Conservation (phyloP, 2,797 vertebrate genomes). For the Danio choprae region DNA sequence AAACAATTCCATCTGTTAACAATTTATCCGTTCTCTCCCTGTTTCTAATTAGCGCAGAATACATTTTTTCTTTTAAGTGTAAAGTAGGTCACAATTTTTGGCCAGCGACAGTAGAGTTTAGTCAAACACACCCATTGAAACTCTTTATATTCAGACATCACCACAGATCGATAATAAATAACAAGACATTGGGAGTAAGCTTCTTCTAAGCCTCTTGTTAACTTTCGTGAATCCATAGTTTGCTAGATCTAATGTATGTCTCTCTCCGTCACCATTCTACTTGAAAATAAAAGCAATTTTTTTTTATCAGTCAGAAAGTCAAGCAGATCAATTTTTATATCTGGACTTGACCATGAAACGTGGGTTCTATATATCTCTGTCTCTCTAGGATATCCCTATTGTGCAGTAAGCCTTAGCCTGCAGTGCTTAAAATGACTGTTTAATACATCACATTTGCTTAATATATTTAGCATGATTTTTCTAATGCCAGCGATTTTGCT, state of each 20-base stretch:
- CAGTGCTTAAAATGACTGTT: too few relatives aligned
- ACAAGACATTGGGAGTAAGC: constrained; percentile 8
- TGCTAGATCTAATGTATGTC: background rate
- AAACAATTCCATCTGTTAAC: constrained; percentile 52
- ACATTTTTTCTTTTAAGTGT: constrained; percentile 39
- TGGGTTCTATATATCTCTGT: background rate
- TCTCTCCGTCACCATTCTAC: background rate
- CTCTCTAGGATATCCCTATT: too few relatives aligned
- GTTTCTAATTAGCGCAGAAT: constrained; percentile 40
- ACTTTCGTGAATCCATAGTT: constrained; percentile 15
- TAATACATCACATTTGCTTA: too few relatives aligned
- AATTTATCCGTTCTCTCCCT: constrained; percentile 33
- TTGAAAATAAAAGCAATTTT: background rate
- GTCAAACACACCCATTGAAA: constrained; percentile 8
- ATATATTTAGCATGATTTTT: too few relatives aligned
- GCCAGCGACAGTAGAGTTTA: background rate
- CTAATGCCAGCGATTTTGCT: too few relatives aligned
- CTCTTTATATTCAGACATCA: background rate
- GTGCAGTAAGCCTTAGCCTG: too few relatives aligned
- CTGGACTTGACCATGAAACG: background rate
- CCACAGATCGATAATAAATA: constrained; percentile 36
- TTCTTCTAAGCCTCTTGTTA: constrained; percentile 22
- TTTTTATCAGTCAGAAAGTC: constrained; percentile 8
- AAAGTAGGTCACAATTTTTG: constrained; percentile 44
- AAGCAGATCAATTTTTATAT: background rate